These are phyloP conservation scores for Ophiothrix spiculata DNA, from an alignment of 35 echinoderm and acorn worm genomes.

Conservation along the genomic window DNA sequence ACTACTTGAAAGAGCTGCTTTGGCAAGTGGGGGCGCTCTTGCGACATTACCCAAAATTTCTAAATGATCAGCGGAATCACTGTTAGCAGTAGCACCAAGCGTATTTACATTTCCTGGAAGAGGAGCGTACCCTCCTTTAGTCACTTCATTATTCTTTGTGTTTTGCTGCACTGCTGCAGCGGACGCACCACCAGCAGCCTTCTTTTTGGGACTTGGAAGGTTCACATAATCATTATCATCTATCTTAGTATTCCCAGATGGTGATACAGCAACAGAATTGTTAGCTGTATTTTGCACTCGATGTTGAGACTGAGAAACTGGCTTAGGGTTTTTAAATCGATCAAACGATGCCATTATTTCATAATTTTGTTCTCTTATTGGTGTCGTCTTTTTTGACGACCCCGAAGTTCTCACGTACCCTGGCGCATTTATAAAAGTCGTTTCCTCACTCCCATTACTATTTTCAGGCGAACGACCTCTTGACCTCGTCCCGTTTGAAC, in stretches of 20 bases:
- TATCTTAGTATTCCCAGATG: not conserved
- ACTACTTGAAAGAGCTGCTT: not conserved
- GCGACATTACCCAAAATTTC: not conserved
- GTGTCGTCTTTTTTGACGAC: conserved; percentile 61
- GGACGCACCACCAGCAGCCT: not conserved
- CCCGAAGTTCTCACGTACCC: not conserved
- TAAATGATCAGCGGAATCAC: not conserved
- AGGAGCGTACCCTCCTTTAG: not conserved
- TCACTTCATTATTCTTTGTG: not conserved
- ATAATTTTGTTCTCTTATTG: conserved; percentile 76
- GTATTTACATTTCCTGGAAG: not conserved
- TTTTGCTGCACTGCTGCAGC: not conserved
- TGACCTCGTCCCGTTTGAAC: not conserved
- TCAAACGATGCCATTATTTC: conserved; percentile 76
- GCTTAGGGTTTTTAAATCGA: conserved; percentile 22
- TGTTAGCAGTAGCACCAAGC: not conserved
- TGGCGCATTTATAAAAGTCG: conserved; percentile 15
- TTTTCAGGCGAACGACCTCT: not conserved
- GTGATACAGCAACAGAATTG: not conserved
- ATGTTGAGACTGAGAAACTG: not conserved
- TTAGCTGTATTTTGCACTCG: not conserved
- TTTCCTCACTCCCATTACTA: conserved; percentile 20
- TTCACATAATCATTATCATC: conserved; percentile 60
- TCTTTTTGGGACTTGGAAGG: conserved; percentile 45
- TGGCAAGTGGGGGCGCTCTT: not conserved